Evolutionary conservation across 1,140 invertebrate genomes (phyloP).

Genomic region (Bombus affinis): DNA sequence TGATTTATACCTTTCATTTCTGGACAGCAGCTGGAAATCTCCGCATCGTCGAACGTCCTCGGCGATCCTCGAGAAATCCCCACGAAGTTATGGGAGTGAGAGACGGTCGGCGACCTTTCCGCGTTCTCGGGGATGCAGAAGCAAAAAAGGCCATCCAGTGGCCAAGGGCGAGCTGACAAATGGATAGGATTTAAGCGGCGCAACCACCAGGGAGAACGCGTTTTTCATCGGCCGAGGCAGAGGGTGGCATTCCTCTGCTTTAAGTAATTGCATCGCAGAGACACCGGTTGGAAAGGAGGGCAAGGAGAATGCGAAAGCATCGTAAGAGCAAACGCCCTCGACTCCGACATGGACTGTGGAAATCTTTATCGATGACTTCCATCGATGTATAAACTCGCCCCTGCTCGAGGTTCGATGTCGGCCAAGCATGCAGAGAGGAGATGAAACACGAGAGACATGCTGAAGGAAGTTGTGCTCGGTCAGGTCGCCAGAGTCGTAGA

Average conservation of each 20-base stretch:
- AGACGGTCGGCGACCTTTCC: slow-evolving; percentile 32
- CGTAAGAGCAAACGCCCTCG: not conserved
- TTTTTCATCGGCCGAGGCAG: slow-evolving; percentile 71
- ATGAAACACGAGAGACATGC: not conserved
- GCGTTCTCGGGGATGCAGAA: slow-evolving; percentile 44
- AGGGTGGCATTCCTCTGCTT: slow-evolving; percentile 60
- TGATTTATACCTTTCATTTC: slow-evolving; percentile 43
- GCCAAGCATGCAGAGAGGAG: not conserved
- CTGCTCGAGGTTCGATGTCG: not conserved
- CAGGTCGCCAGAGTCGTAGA: not conserved
- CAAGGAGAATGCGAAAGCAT: not conserved
- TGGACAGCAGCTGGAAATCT: not conserved
- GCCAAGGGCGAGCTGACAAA: slow-evolving; percentile 68
- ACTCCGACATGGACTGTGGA: not conserved
- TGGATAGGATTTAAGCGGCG: slow-evolving; percentile 71
- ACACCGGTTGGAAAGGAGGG: not conserved
- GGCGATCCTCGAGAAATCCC: not conserved
- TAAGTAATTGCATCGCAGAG: slow-evolving; percentile 76
- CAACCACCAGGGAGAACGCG: slow-evolving; percentile 66
- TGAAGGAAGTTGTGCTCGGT: not conserved
- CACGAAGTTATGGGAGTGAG: not conserved
- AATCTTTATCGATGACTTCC: slow-evolving; percentile 33
- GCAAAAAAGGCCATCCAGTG: slow-evolving; percentile 45
- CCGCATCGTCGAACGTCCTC: slow-evolving; percentile 5
- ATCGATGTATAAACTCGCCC: not conserved